Percentiles rank a stretch among this genome's conserved stretches.
These are phyloP conservation scores for Tamias sibiricus DNA, from an alignment of 2,113 vertebrate genomes.

Conservation along the genomic window DNA sequence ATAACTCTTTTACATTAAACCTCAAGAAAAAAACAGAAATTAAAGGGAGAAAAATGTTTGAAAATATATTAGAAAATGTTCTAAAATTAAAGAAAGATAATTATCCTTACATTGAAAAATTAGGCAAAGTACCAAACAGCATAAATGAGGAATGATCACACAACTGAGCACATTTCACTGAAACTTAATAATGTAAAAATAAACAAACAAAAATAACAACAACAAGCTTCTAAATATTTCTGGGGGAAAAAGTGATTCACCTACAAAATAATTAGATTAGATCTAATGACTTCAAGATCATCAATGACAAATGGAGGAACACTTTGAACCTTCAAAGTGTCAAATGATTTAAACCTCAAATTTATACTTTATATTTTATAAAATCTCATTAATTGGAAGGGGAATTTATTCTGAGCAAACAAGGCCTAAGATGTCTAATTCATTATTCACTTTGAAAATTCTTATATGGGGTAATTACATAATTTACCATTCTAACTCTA, in stretches of 20 bases:
- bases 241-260: background rate
- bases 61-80: background rate
- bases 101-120: background rate
- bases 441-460: background rate
- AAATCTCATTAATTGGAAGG: slow-evolving; percentile 28
- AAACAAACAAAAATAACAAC: background rate
- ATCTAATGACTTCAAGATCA: slow-evolving; percentile 21
- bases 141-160: background rate
- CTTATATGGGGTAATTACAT: background rate
- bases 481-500: background rate
- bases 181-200: background rate
- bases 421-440: slow-evolving; percentile 13
- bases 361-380: background rate
- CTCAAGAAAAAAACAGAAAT: background rate
- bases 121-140: background rate
- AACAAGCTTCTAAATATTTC: background rate
- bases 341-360: background rate
- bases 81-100: background rate
- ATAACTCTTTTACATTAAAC: background rate
- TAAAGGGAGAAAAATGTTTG: background rate
- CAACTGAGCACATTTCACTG: background rate
- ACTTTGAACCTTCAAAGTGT: slow-evolving; percentile 11
- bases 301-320: background rate
- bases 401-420: background rate
- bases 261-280: background rate